Percentiles rank a stretch among this genome's conserved stretches.
phyloP scores from a whole-genome alignment of 1,140 invertebrate genomes.

The Saccostrea echinata region DNA sequence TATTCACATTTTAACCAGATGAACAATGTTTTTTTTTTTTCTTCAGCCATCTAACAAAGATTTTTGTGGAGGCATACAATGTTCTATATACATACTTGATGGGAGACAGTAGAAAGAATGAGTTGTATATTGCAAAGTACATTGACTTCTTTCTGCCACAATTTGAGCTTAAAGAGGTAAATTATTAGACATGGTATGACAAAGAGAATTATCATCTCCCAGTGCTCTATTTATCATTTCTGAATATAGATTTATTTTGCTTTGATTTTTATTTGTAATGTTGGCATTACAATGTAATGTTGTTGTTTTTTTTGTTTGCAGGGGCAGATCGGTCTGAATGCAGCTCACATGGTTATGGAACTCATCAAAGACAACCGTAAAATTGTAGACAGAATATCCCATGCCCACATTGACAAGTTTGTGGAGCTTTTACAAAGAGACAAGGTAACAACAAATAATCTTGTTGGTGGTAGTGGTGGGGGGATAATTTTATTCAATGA shows the following conservation, averaged over 20 bases:
- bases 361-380: conserved; percentile 78
- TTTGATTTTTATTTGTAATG: too few relatives aligned
- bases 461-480: not conserved
- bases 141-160: conserved; percentile 78
- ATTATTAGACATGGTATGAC: not conserved
- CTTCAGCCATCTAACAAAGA: conserved; percentile 72
- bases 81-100: conserved; percentile 76
- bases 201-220: too few relatives aligned
- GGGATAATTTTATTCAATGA: not conserved
- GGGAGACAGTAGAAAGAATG: conserved; percentile 77
- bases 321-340: conserved; percentile 76
- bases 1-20: too few relatives aligned
- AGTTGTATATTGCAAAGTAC: conserved; percentile 78
- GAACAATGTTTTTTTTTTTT: not conserved
- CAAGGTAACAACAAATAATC: conserved; percentile 66
- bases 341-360: conserved; percentile 78
- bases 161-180: conserved; percentile 72
- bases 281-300: too few relatives aligned
- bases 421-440: conserved; percentile 72
- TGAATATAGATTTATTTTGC: too few relatives aligned
- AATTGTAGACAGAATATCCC: conserved; percentile 77
- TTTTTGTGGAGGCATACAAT: conserved; percentile 75
- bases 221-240: too few relatives aligned
- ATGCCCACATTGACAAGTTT: conserved; percentile 75
- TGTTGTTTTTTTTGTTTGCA: conserved; percentile 48